phyloP scores from a whole-genome alignment of 2,113 vertebrate species.

The Petaurus breviceps region DNA sequence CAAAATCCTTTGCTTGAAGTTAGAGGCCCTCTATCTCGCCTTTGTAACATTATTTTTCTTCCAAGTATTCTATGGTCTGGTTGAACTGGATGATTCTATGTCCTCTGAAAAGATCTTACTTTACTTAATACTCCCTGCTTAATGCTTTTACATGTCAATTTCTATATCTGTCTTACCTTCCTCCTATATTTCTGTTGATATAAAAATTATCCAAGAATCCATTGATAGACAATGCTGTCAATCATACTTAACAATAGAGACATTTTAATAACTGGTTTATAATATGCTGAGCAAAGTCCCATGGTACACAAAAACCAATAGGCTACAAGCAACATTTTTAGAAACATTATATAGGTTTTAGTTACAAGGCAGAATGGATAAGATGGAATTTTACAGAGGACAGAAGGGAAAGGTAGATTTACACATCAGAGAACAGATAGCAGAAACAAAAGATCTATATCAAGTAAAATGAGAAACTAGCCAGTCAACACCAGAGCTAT shows the following conservation, averaged over 20 bases:
- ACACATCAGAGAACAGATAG: background rate
- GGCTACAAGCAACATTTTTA: background rate
- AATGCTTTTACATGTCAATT: background rate
- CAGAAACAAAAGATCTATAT: background rate
- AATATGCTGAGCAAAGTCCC: background rate
- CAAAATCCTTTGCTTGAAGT: background rate
- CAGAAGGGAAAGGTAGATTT: background rate
- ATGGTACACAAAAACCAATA: background rate
- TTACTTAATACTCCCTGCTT: rapidly evolving
- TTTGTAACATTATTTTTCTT: background rate
- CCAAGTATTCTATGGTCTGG: background rate
- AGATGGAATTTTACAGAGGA: background rate
- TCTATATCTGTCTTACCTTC: background rate
- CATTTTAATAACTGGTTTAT: background rate
- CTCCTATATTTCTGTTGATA: background rate
- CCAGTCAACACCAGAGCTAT: background rate
- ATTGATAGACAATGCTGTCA: background rate
- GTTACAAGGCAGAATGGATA: background rate
- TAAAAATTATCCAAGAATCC: background rate
- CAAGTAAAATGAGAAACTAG: background rate
- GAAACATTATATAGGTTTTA: background rate
- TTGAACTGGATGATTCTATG: background rate
- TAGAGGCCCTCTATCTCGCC: background rate
- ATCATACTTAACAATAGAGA: background rate
- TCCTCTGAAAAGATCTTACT: background rate